Evolutionary conservation across 2,888 invertebrate genomes (phyloP).

Genomic region (Linnaemya vulpina): DNA sequence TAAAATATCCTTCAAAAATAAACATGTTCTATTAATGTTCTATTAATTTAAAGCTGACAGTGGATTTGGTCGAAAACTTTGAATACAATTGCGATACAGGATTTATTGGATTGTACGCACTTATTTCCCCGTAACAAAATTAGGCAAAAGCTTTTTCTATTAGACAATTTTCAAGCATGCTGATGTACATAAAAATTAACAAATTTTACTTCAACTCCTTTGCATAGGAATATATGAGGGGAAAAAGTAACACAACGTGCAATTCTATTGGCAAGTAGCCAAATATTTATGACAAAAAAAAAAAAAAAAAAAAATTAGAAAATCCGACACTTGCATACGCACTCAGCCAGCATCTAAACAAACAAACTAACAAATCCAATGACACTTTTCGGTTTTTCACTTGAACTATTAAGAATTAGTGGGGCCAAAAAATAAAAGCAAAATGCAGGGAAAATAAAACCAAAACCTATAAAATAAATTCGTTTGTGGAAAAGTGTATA

Average conservation of each 20-base stretch:
- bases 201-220: constrained; percentile 46
- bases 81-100: too few relatives aligned
- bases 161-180: not conserved
- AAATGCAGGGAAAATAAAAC: constrained; percentile 2
- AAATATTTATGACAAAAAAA: constrained; percentile 33
- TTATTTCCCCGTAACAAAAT: too few relatives aligned
- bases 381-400: constrained; percentile 42
- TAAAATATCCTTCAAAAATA: too few relatives aligned
- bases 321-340: not conserved
- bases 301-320: too few relatives aligned
- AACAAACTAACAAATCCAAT: constrained; percentile 9
- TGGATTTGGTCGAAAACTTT: too few relatives aligned
- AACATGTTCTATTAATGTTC: too few relatives aligned
- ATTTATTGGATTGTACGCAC: too few relatives aligned
- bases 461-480: constrained; percentile 26
- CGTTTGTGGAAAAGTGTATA: constrained; percentile 54
- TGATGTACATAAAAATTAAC: constrained; percentile 1
- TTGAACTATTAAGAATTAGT: constrained; percentile 39
- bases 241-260: not conserved
- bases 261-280: constrained; percentile 51
- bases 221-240: too few relatives aligned
- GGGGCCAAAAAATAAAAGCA: constrained; percentile 47
- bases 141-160: too few relatives aligned
- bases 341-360: constrained; percentile 16
- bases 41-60: too few relatives aligned